phyloP scores from a whole-genome alignment of 2,113 vertebrate genomes.

The Lophius piscatorius region DNA sequence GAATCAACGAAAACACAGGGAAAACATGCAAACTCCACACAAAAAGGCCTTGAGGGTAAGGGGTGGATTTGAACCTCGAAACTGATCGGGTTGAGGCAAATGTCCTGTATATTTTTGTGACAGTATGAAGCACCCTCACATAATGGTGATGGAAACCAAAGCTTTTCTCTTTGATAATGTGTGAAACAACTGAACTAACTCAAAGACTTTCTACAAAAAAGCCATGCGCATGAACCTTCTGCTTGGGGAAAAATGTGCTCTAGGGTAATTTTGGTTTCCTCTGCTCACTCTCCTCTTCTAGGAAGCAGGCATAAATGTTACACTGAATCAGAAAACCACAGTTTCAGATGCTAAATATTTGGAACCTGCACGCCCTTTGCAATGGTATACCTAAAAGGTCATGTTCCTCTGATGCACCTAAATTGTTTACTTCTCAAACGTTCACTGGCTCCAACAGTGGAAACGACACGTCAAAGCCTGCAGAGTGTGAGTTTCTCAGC shows the following conservation, averaged over 20 bases:
- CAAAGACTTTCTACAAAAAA: no score
- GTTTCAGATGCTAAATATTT: neutral
- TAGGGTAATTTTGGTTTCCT: neutral
- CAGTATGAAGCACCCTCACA: slow-evolving; percentile 26
- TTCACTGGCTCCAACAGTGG: slow-evolving; percentile 10
- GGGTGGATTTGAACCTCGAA: no score
- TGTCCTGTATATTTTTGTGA: no score
- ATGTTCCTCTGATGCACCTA: neutral
- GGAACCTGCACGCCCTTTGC: neutral
- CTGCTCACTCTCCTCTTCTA: neutral
- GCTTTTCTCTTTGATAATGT: neutral
- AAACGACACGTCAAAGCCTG: slow-evolving; percentile 22
- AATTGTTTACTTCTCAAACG: neutral
- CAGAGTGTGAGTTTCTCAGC: slow-evolving; percentile 24
- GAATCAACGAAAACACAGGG: no score
- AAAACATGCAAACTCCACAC: no score
- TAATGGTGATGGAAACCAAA: neutral
- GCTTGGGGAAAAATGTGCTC: neutral
- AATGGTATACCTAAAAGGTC: neutral
- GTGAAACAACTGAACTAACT: neutral
- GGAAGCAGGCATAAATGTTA: neutral
- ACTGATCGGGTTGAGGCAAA: no score
- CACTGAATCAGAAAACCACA: neutral
- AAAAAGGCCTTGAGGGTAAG: no score
- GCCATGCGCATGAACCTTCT: neutral